Base-by-base conservation (phyloP, 1,140 invertebrate species). In the Metopolophium dirhodum region DNA sequence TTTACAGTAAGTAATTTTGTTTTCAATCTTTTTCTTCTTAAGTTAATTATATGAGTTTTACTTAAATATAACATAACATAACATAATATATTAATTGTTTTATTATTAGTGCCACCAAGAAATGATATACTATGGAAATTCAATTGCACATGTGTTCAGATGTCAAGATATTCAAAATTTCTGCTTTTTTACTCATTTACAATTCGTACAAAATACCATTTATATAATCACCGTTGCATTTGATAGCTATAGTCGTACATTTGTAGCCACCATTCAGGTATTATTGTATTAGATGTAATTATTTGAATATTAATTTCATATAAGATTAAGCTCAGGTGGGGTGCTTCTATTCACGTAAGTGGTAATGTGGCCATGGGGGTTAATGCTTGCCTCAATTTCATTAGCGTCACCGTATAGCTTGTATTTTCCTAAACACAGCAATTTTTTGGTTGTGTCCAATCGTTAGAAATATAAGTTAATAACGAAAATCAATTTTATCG, bases 151-250 rank as follows among this genome's bases (percentile, higher is more conserved):
- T 4, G 51, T 51, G 7, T 93, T 93, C 37, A 82, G 18, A 57
- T 51, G 82, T 37, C 47, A 93, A 54, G 91, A 93, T 57, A 47
- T 93, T 22, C 82, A 68, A 26, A 41, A 85, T 22, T 93, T 54
- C 6, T 54, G 82, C 35, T 93, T 54, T 57, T 93, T 37, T 85
- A 93, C 91, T 37, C 91, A 93, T 85, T 83, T 93, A 45, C 91
- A 93, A 45, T 93, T 41, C 6, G 35, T 93, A 7, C 91, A 93
- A 93, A 86, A 54, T 30, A 93, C 91, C 18, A 51, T 93, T n/a
- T 93, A 93, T 57, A 93, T 93, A 30, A 51, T 93, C 23, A 93
- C 91, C 22, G 91, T 93, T 37, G 35, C 91, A 45, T 93, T 47
- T 85, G 91, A 86, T 57, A 1, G 49, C 23, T 93, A 86, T 57